phyloP scores from a whole-genome alignment of 2,888 invertebrate species.

The Anticlea derivata region DNA sequence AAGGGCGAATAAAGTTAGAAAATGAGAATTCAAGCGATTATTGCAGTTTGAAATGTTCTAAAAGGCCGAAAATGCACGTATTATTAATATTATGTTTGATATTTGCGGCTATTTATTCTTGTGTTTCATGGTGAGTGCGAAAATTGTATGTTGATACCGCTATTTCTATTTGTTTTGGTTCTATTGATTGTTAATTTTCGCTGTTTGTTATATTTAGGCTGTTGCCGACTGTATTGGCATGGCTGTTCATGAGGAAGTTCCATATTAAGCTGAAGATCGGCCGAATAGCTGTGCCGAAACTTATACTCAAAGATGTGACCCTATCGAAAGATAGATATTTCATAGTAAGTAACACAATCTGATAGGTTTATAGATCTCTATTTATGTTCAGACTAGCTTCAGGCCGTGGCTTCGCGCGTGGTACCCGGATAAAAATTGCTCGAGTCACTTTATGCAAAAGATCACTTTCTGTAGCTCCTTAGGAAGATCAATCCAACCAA shows the following conservation, averaged over 20 bases:
- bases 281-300: constrained; percentile 91
- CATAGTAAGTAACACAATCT: constrained; percentile 83
- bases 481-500: too few relatives aligned
- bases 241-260: constrained; percentile 91
- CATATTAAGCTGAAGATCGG: constrained; percentile 92
- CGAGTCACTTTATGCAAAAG: too few relatives aligned
- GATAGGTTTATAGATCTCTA: too few relatives aligned
- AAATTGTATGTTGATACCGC: constrained; percentile 38
- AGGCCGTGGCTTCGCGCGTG: too few relatives aligned
- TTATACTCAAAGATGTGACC: constrained; percentile 91
- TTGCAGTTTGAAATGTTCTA: constrained; percentile 43
- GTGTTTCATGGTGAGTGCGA: constrained; percentile 84
- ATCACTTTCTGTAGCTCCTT: too few relatives aligned
- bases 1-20: too few relatives aligned
- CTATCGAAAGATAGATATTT: constrained; percentile 91
- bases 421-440: too few relatives aligned
- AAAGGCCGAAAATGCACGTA: constrained; percentile 61
- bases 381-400: too few relatives aligned
- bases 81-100: constrained; percentile 65
- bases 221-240: constrained; percentile 89
- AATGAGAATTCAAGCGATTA: too few relatives aligned
- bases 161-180: constrained; percentile 61
- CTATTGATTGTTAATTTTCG: constrained; percentile 49
- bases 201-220: constrained; percentile 83
- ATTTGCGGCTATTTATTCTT: constrained; percentile 80